Evolutionary conservation across 2,113 vertebrate genomes (phyloP), one percentile per base, ranked within the genome.

Genomic region (Tragulus kanchil): DNA sequence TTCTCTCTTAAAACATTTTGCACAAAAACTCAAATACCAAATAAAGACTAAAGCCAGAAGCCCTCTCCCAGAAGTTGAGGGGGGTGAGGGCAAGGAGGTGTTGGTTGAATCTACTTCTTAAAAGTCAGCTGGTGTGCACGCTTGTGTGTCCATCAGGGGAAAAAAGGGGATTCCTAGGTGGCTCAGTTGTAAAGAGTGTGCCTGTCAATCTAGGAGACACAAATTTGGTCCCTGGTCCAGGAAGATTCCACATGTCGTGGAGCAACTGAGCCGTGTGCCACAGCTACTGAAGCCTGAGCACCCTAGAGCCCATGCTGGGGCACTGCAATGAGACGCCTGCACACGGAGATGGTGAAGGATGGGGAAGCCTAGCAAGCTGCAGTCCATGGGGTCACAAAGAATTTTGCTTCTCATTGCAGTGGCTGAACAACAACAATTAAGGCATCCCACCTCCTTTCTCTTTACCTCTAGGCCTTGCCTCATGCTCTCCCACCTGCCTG

Each of bases 1-100:
- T 84, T 83, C 26, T 26, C 19, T 61, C 52, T 83, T 87, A 87
- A 93, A 84, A 79, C 4, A 75, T 87, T 84, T 89, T 75, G 23
- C 69, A 71, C 36, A 88, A 88, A 87, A 75, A 61, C 8, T 88
- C 67, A 84, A 85, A 31, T 84, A 73, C 52, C 52, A 28, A 65
- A 65, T 58, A 71, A 78, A 78, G 81, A 54, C 19, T 21, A 73
- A 69, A 73, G 69, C 36, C 36, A 73, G 69, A 6, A 73, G 42
- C 42, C 69, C 69, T 73, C n/a, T 73, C 69, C 36, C 36, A 73
- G 69, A 25, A 73, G 69, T 13, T 73, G 69, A 45, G 11, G 36
- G 5, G 69, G 42, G 36, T 73, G 42, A 42, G 23, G 42, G 36
- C 0, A 73, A 42, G 69, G 69, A 45, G 69, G 69, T 25, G 42